Evolutionary conservation across 2,888 invertebrate genomes (phyloP).

Genomic region (Agrochola macilenta): DNA sequence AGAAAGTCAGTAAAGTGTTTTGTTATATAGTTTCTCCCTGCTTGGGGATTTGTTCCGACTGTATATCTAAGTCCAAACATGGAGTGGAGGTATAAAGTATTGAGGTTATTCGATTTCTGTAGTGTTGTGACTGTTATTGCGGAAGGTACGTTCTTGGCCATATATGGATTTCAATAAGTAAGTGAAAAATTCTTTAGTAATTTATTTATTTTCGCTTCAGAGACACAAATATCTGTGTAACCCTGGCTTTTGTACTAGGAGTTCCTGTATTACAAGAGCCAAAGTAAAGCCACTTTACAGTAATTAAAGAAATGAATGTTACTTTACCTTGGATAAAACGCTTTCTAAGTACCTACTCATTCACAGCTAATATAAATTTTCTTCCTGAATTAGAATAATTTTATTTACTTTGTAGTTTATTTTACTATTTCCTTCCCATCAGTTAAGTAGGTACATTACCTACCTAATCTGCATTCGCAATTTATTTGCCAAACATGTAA

Average conservation of each 20-base stretch:
- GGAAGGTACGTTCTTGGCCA: neutral
- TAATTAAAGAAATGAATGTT: neutral
- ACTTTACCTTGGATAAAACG: no score
- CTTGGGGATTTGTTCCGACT: slow-evolving; percentile 49
- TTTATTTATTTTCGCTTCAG: no score
- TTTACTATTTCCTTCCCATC: neutral
- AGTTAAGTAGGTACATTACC: neutral
- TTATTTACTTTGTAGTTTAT: neutral
- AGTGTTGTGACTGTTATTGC: slow-evolving; percentile 29
- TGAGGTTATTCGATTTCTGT: slow-evolving; percentile 51
- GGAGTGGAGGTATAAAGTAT: slow-evolving; percentile 50
- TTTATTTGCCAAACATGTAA: no score
- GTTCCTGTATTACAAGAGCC: no score
- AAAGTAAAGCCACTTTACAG: neutral
- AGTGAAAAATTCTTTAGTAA: no score
- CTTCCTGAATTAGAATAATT: neutral
- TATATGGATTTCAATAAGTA: neutral
- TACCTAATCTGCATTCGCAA: neutral
- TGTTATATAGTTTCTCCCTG: slow-evolving; percentile 55
- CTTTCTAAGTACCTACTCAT: neutral
- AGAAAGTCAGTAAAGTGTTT: slow-evolving; percentile 63
- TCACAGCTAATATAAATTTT: neutral
- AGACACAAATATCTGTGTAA: no score
- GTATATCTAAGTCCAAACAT: slow-evolving; percentile 50
- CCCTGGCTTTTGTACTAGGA: no score